Evolutionary conservation across 2,797 vertebrate species (phyloP).

Genomic region (Acropternis orthonyx): DNA sequence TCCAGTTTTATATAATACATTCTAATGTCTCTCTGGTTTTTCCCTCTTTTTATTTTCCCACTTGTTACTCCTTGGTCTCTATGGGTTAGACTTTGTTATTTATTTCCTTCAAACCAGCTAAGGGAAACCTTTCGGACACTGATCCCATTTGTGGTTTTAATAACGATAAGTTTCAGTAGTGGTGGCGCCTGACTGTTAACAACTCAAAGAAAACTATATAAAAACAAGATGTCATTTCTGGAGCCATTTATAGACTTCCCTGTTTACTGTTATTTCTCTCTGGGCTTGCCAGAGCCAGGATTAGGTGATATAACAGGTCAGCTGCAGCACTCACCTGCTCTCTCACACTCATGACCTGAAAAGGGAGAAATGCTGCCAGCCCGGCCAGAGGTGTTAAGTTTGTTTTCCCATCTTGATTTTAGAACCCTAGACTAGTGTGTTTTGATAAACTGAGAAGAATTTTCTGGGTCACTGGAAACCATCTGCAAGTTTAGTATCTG

Average conservation of each 20-base stretch:
- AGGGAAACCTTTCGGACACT: slow-evolving; percentile 71
- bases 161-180: slow-evolving; percentile 83
- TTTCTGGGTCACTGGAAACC: background rate
- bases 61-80: slow-evolving; percentile 2
- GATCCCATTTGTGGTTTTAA: slow-evolving; percentile 79
- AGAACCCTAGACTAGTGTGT: background rate
- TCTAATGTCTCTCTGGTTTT: background rate
- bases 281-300: background rate
- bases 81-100: slow-evolving; percentile 19
- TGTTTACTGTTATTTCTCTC: slow-evolving; percentile 51
- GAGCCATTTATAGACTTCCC: slow-evolving; percentile 67
- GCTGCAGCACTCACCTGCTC: slow-evolving; percentile 27
- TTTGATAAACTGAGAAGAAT: background rate
- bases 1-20: background rate
- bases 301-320: slow-evolving; percentile 22
- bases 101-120: slow-evolving; percentile 44
- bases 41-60: background rate
- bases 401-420: background rate
- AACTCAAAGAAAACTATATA: slow-evolving; percentile 68
- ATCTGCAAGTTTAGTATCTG: background rate
- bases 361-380: background rate
- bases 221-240: slow-evolving; percentile 75
- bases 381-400: background rate
- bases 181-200: slow-evolving; percentile 81
- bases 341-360: background rate